Conservation (phyloP, 2,797 vertebrate species). For the Sorex maritimensis region DNA sequence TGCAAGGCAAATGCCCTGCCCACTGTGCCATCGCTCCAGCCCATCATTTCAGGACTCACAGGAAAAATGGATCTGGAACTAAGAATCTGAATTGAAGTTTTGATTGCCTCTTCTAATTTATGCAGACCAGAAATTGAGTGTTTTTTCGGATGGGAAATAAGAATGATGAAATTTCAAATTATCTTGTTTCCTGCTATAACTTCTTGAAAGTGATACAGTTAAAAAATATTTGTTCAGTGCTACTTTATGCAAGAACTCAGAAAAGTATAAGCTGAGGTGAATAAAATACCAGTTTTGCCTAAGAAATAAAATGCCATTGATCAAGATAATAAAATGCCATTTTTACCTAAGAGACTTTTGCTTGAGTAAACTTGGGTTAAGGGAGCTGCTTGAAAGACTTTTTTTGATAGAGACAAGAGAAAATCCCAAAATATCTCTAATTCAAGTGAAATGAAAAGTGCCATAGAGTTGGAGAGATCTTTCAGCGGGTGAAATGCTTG, state of each 20-base stretch:
- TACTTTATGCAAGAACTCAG: not conserved
- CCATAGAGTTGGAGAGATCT: too few relatives aligned
- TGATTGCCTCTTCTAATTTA: not conserved
- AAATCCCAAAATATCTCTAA: not conserved
- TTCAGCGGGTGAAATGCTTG: too few relatives aligned
- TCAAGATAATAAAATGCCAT: not conserved
- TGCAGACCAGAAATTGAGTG: not conserved
- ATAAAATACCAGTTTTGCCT: too few relatives aligned
- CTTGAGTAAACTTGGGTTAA: constrained; percentile 1
- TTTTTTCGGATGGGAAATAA: constrained; percentile 18
- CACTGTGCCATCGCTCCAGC: too few relatives aligned
- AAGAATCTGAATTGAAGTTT: not conserved
- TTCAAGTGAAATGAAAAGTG: not conserved
- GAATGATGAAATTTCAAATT: not conserved
- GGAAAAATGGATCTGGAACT: not conserved
- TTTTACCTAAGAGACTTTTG: not conserved
- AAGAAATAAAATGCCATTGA: too few relatives aligned
- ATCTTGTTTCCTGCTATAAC: not conserved
- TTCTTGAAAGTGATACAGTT: not conserved
- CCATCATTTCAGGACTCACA: too few relatives aligned
- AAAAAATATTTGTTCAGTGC: constrained; percentile 34
- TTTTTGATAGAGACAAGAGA: not conserved
- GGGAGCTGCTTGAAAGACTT: not conserved
- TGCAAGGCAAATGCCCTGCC: too few relatives aligned
- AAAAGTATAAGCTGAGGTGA: not conserved